Evolutionary conservation across 2,888 invertebrate species (phyloP).

Genomic region (Acanthosoma haemorrhoidale): DNA sequence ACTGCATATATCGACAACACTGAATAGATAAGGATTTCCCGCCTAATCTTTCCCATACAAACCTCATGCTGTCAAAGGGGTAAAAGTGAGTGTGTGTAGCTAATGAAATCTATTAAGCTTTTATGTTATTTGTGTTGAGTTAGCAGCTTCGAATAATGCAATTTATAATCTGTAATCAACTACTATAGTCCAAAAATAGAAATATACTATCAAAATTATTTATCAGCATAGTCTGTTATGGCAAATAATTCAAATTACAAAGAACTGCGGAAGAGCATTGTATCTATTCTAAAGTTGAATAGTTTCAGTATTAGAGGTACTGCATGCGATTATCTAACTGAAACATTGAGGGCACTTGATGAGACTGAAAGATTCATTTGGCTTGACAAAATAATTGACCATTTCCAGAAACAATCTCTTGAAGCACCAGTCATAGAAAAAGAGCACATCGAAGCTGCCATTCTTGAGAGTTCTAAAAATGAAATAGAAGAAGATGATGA

Average conservation of each 20-base stretch:
- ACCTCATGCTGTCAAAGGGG: no score
- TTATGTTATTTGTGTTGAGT: no score
- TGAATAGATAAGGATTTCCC: no score
- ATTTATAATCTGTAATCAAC: no score
- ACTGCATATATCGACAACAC: no score
- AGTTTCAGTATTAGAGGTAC: conserved; percentile 70
- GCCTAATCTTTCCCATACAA: no score
- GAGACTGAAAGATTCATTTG: conserved; percentile 59
- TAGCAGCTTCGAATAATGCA: no score
- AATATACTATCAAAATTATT: no score
- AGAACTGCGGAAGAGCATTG: conserved; percentile 39
- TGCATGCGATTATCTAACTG: conserved; percentile 64
- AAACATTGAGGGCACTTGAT: conserved; percentile 60
- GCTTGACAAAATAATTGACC: conserved; percentile 69
- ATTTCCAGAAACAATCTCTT: conserved; percentile 71
- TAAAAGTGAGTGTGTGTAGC: no score
- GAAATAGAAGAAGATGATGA: conserved; percentile 66
- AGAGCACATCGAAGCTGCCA: conserved; percentile 65
- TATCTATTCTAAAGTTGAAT: conserved; percentile 61
- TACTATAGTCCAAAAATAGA: no score
- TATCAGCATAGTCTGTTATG: not conserved
- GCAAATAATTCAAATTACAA: conserved; percentile 22
- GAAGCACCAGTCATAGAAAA: conserved; percentile 66
- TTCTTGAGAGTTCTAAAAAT: conserved; percentile 51
- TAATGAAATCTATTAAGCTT: no score